These are phyloP conservation scores for Pterostichus niger DNA, from an alignment of 2,888 invertebrate genomes.

Conservation along the genomic window DNA sequence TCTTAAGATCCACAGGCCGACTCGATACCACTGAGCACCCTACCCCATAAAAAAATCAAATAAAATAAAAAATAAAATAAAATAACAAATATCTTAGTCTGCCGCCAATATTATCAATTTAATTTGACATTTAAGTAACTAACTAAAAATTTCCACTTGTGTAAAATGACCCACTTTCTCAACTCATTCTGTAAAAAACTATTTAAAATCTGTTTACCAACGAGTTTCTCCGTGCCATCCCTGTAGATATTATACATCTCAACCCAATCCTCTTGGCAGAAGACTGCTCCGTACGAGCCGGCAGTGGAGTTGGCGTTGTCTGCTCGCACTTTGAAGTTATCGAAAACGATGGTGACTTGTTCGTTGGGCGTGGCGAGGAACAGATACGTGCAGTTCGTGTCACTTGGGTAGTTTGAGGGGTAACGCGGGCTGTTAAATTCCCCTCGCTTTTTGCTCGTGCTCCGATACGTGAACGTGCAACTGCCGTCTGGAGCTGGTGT, in stretches of 20 bases:
- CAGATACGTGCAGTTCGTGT: conserved; percentile 95
- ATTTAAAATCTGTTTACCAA: conserved; percentile 76
- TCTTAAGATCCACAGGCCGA: not conserved
- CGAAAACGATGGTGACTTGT: conserved; percentile 94
- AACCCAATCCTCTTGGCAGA: conserved; percentile 95
- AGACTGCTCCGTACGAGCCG: conserved; percentile 84
- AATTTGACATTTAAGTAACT: too few relatives aligned
- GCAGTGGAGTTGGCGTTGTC: conserved; percentile 88
- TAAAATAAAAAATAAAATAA: too few relatives aligned
- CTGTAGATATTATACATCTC: conserved; percentile 95
- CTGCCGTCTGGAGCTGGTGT: conserved; percentile 95
- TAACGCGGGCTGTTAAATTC: conserved; percentile 97
- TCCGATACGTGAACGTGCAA: conserved; percentile 95
- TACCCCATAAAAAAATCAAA: too few relatives aligned
- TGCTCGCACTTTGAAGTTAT: conserved; percentile 93
- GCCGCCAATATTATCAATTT: too few relatives aligned
- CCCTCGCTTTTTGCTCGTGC: conserved; percentile 91
- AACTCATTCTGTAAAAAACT: too few relatives aligned
- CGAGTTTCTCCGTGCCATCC: conserved; percentile 89
- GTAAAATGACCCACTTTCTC: too few relatives aligned
- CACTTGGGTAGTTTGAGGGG: conserved; percentile 97
- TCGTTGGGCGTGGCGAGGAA: conserved; percentile 92
- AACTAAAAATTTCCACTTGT: too few relatives aligned
- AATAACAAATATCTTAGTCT: too few relatives aligned
- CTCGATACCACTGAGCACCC: not conserved